Percentiles rank a stretch among this genome's conserved stretches.
These are phyloP conservation scores for Heliconius hermathena DNA, from an alignment of 1,140 invertebrate species.

Conservation along the genomic window DNA sequence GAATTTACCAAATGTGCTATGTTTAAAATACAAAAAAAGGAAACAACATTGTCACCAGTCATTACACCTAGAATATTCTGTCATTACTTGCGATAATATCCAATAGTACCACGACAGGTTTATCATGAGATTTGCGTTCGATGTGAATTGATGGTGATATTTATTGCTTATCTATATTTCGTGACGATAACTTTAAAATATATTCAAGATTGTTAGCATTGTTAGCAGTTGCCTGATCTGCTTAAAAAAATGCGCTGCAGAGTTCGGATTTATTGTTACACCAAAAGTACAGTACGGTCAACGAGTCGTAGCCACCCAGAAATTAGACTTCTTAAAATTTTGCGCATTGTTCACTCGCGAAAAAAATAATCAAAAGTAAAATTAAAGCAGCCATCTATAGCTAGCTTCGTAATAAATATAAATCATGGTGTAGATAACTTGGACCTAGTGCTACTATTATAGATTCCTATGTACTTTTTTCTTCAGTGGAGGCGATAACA, in stretches of 20 bases:
- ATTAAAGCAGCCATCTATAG: no score
- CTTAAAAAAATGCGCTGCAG: background rate
- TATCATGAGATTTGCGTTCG: slow-evolving; percentile 5
- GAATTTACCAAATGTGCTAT: background rate
- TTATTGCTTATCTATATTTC: background rate
- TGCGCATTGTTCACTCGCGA: background rate
- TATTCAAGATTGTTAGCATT: background rate
- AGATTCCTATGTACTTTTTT: background rate
- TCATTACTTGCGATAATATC: background rate
- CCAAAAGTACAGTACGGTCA: background rate
- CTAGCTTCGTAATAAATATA: no score
- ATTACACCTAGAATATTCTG: slow-evolving; percentile 4
- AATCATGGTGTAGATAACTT: no score
- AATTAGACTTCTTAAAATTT: background rate
- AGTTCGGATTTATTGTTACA: background rate
- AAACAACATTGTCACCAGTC: background rate
- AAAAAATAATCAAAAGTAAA: no score
- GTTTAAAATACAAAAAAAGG: background rate
- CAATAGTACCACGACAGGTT: background rate
- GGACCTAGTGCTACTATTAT: no score
- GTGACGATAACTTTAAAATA: background rate
- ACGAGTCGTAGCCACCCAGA: no score
- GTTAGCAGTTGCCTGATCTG: background rate
- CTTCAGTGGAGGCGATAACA: background rate
- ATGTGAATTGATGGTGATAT: background rate